A percentile compares a stretch with the other conserved stretches of the same genome.
Evolutionary conservation across 2,888 invertebrate genomes (phyloP).

Genomic region (Ochropleura leucogaster): DNA sequence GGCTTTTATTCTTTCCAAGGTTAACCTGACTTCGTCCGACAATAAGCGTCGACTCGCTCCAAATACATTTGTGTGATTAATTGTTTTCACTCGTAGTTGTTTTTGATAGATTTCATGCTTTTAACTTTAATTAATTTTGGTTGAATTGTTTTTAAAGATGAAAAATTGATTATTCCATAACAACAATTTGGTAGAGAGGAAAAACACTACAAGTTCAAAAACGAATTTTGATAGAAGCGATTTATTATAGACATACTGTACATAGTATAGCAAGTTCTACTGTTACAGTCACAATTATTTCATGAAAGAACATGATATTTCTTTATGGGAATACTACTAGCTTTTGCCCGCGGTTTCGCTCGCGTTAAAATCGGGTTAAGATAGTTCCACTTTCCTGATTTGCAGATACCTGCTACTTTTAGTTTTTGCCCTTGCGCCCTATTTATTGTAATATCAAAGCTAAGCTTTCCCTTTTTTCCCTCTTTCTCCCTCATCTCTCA

Average conservation of each 20-base stretch:
- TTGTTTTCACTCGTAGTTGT: conserved; percentile 47
- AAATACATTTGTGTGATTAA: conserved; percentile 61
- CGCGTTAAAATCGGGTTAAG: too few species aligned
- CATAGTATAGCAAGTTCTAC: too few species aligned
- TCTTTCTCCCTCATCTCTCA: too few species aligned
- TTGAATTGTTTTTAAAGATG: conserved; percentile 31
- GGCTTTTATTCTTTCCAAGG: conserved; percentile 54
- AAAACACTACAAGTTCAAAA: background rate
- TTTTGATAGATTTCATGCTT: conserved; percentile 55
- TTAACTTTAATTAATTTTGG: conserved; percentile 50
- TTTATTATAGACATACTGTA: too few species aligned
- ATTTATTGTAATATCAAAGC: too few species aligned
- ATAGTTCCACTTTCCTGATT: too few species aligned
- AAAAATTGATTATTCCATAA: conserved; percentile 27
- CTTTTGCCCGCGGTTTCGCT: too few species aligned
- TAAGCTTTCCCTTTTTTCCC: too few species aligned
- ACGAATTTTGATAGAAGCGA: background rate
- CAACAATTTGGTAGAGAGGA: background rate
- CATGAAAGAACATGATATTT: background rate
- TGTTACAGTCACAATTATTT: background rate
- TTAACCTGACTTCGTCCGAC: conserved; percentile 35
- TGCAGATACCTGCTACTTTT: too few species aligned
- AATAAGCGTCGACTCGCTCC: conserved; percentile 29
- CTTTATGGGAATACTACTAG: too few species aligned
- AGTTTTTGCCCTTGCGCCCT: too few species aligned